These are phyloP conservation scores for Meles meles DNA, from an alignment of 2,113 vertebrate genomes.

Conservation along the genomic window DNA sequence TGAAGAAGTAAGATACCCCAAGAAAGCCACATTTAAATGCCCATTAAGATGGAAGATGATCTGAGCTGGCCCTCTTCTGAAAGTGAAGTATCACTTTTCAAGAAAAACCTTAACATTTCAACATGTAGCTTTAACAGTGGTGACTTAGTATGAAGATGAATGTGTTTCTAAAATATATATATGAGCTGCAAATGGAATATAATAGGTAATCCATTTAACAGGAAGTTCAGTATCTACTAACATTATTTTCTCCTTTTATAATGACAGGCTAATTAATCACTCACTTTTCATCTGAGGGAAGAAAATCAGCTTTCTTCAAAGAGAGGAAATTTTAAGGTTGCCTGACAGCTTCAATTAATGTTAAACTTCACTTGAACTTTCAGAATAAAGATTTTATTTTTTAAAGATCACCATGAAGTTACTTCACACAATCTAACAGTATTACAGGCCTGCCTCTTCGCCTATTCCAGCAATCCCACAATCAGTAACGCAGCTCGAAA, in stretches of 20 bases:
- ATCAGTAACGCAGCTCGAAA: not conserved
- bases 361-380: slow-evolving; percentile 67
- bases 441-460: not conserved
- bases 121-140: not conserved
- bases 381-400: not conserved
- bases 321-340: slow-evolving; percentile 30
- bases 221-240: slow-evolving; percentile 39
- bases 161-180: slow-evolving; percentile 33
- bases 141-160: not conserved
- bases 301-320: slow-evolving; percentile 35
- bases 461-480: not conserved
- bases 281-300: slow-evolving; percentile 46
- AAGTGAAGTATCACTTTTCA: not conserved
- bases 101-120: slow-evolving; percentile 20
- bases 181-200: slow-evolving; percentile 1
- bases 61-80: not conserved
- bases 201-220: slow-evolving; percentile 39
- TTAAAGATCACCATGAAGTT: slow-evolving; percentile 15
- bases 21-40: not conserved
- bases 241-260: slow-evolving; percentile 35
- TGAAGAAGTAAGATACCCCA: not conserved
- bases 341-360: slow-evolving; percentile 36
- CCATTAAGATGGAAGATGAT: not conserved
- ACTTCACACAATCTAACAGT: not conserved
- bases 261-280: slow-evolving; percentile 56